Base-by-base conservation (phyloP, 2,113 vertebrate species). In the Chamaetylas fuelleborni region DNA sequence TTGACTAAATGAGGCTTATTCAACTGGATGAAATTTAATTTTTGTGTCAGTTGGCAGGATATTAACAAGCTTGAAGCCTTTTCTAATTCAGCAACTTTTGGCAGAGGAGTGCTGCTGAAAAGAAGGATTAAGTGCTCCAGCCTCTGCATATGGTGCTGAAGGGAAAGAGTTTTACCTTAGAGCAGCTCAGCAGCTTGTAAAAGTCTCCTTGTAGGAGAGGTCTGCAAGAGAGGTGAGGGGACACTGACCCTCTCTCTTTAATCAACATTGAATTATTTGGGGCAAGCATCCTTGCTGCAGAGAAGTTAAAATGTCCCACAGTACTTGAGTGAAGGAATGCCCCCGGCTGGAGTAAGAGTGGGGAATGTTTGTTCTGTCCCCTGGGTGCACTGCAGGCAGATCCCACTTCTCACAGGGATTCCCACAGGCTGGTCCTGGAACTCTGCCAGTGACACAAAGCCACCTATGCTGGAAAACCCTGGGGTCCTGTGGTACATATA, bases 21-120 rank as follows among this genome's bases (percentile, higher is more conserved):
- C 83, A 91, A 79, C 61, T 67, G 72, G 81, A 51, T 94, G 65
- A 89, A 92, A 93, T 92, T 81, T 87, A 91, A 91, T 92, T 93
- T 94, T 93, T 95, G 26, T 86, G 69, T 95, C 92, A 92, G 61
- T 42, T 87, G 89, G 53, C 89, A 89, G 83, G 50, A 79, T 76
- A 71, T 85, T 88, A 95, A 69, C 69, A 84, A 92, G 57, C 81
- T 56, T 60, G 72, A 84, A 92, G 31, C 54, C 40, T 92, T 86
- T 82, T 91, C 25, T 89, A 79, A 86, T 57, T 84, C 73, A 95
- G 73, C 57, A 86, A 22, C n/a, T 93, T 91, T 48, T 95, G 92
- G 77, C 86, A 84, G 65, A 78, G 51, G 10, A 72, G 7, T 38
- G n/a, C 42, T 87, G 16, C 83, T 76, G 81, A 33, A 78, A 77